A percentile compares a stretch with the other conserved stretches of the same genome.
Conservation (phyloP, 2,797 vertebrate genomes). For the Sebastes cheni region DNA sequence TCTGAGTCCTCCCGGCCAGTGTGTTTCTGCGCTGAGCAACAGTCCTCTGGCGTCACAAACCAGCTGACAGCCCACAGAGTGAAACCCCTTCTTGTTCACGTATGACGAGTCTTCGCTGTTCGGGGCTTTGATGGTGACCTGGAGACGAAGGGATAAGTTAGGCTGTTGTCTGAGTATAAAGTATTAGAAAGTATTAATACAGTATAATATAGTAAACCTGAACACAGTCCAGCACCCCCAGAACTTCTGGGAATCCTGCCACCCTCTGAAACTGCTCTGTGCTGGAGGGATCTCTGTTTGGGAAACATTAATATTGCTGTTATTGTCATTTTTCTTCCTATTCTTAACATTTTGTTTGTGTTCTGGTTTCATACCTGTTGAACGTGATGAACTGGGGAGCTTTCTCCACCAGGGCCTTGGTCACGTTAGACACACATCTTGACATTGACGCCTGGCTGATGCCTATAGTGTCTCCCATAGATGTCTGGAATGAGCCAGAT, state of each 20-base stretch:
- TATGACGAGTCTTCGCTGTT: conserved; percentile 94
- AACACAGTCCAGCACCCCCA: conserved; percentile 93
- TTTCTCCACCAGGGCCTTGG: conserved; percentile 92
- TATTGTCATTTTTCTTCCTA: background rate
- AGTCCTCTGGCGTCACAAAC: conserved; percentile 91
- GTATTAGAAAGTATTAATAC: background rate
- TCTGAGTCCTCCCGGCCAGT: conserved; percentile 90
- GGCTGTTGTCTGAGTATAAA: background rate
- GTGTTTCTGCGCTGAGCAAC: conserved; percentile 90
- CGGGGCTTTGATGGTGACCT: conserved; percentile 95
- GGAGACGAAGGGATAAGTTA: background rate
- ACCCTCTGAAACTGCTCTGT: conserved; percentile 89
- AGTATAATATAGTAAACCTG: conserved; percentile 51
- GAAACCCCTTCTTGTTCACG: conserved; percentile 93
- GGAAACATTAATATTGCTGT: background rate
- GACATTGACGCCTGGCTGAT: conserved; percentile 99
- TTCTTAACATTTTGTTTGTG: background rate
- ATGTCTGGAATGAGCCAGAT: conserved; percentile 95
- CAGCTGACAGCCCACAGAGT: conserved; percentile 94
- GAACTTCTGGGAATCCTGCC: conserved; percentile 91
- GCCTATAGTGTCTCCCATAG: conserved; percentile 95
- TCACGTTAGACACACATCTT: conserved; percentile 95
- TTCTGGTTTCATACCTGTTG: conserved; percentile 39
- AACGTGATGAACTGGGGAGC: conserved; percentile 88
- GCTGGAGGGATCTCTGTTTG: conserved; percentile 78